Base-by-base conservation (phyloP, 2,797 vertebrate genomes). In the Toxotes lorentzi region DNA sequence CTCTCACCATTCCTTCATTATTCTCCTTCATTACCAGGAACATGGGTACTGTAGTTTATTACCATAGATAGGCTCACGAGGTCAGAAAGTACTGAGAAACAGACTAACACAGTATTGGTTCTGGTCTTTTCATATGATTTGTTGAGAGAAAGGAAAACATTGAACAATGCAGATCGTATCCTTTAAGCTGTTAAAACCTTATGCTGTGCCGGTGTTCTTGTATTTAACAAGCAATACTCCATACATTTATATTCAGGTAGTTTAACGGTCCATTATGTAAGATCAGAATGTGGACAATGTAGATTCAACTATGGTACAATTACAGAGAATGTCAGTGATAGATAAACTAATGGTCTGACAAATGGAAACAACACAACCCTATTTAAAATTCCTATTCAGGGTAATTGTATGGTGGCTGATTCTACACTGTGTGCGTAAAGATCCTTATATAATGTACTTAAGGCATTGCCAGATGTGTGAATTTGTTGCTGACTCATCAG, bases 381-480 rank as follows among this genome's bases (percentile, higher is more conserved):
- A 78, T 43, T 50, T n/a, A 24, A 9, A 23, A 45, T 19, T 60
- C 43, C 24, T 67, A 66, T 79, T 79, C 24, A 54, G 12, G 43
- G 23, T 76, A 32, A 38, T 41, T 68, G 40, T 76, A 30, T 17
- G 6, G 16, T 71, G 23, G 32, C 30, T 76, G 73, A 79, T 73
- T 82, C 62, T 76, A 21, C 65, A 41, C 7, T 41, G 48, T 82
- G 34, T 63, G 11, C 35, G n/a, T 65, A 53, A 5, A 0, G 13
- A 65, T 67, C 64, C 66, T 75, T 47, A 69, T 57, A 51, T 72
- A 24, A 76, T 68, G 32, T 21, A 69, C 38, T 38, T 64, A 65
- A 91, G 90, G 67, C 75, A 84, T 90, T 90, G 74, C 76, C 81
- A 84, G 61, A 73, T 24, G 69, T 23, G n/a, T 67, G 9, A 19